Base-by-base conservation (phyloP, 2,113 vertebrate genomes). In the Noturus placidus region DNA sequence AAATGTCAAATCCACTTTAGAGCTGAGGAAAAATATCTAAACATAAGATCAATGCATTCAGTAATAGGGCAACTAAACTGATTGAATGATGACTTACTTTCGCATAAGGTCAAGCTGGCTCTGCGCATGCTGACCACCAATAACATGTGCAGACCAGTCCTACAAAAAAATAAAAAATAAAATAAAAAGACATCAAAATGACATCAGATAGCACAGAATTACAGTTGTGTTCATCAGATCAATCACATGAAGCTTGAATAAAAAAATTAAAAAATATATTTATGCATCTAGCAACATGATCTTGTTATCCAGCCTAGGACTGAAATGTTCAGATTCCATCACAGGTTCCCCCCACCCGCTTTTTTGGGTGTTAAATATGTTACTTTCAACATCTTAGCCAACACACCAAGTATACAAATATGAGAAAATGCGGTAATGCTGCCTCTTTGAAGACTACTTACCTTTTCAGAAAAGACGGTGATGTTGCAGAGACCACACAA, bases 401-500 rank as follows among this genome's bases (percentile, higher is more conserved):
- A 9, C 35, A 38, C 19, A 3, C 19, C 4, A 22, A 3, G 8
- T n/a, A 78, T 54, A 17, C 3, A n/a, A 77, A 50, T 11, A 50
- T 50, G 27, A 54, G 1, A 78, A 15, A n/a, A 78, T 54, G 42
- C 6, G 30, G 52, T 33, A 30, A 56, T 79, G n/a, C 8, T 52
- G 46, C 5, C 27, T 78, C 27, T 10, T 22, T 42, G 35, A 42
- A 30, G n/a, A 63, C 59, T 83, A 93, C 92, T 93, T 91, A 94
- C 94, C 94, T 88, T 92, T 84, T 91, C 91, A 8, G 94, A 94
- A 87, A 94, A 91, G 38, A 93, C 93, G 50, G 92, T 92, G 82
- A 94, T 93, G 27, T 93, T 90, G 86, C 95, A 95, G 82, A 95
- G 92, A 69, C 89, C 90, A 87, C 95, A 95, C 3, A 92, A 92